These are phyloP conservation scores for Tigriopus californicus DNA, from an alignment of 2,888 invertebrate genomes.

Conservation along the genomic window DNA sequence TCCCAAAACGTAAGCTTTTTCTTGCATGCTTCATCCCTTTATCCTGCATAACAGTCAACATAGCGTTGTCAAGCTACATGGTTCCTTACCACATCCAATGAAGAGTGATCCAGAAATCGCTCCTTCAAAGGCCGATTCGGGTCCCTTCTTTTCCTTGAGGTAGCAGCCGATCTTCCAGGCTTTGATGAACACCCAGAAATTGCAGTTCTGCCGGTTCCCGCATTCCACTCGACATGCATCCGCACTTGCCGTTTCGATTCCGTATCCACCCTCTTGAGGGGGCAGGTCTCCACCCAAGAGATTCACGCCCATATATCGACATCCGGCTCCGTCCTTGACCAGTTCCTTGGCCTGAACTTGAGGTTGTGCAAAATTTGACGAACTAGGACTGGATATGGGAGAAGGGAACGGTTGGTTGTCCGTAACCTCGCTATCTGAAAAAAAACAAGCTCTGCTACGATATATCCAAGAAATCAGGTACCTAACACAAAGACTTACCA, in stretches of 20 bases:
- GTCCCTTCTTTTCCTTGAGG: background rate
- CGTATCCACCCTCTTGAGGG: background rate
- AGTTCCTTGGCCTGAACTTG: no score
- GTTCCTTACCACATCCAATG: background rate
- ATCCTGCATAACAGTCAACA: no score
- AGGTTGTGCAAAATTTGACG: no score
- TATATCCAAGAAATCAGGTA: no score
- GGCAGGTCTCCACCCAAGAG: constrained; percentile 1
- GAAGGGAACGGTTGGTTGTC: no score
- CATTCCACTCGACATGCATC: background rate
- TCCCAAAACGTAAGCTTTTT: no score
- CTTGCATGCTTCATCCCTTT: no score
- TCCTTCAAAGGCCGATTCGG: background rate
- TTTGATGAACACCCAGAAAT: background rate
- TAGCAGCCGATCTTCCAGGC: constrained; percentile 2
- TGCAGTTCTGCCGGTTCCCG: background rate
- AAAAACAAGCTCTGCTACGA: no score
- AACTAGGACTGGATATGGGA: no score
- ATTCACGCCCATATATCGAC: constrained; percentile 1
- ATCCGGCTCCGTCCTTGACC: background rate
- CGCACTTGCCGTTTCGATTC: background rate
- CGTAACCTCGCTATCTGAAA: no score
- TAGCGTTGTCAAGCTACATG: no score
- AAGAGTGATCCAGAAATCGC: background rate
- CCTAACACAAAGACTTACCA: no score